Evolutionary conservation across 1,140 invertebrate genomes (phyloP).

Genomic region (Macrobrachium nipponense): DNA sequence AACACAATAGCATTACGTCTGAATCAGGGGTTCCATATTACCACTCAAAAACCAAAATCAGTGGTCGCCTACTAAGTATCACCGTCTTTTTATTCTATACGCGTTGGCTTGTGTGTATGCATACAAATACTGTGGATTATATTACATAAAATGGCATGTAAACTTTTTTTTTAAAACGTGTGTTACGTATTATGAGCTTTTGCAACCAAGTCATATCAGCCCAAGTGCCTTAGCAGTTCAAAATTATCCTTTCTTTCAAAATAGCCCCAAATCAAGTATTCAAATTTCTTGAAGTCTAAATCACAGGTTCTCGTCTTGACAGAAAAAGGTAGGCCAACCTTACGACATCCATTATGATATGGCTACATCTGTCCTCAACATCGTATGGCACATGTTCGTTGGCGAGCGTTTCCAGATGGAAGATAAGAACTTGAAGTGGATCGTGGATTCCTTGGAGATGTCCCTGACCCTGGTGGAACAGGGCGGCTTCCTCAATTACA

Average conservation of each 20-base stretch:
- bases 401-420: constrained; percentile 47
- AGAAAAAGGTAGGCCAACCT: constrained; percentile 54
- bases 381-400: constrained; percentile 64
- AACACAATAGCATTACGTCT: not conserved
- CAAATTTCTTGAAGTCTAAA: not conserved
- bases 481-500: constrained; percentile 60
- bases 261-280: too few relatives aligned
- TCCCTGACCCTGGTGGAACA: constrained; percentile 59
- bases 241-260: not conserved
- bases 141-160: too few relatives aligned
- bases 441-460: constrained; percentile 55
- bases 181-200: too few relatives aligned
- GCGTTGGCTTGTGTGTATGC: too few relatives aligned
- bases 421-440: constrained; percentile 55
- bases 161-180: too few relatives aligned
- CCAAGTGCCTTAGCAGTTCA: not conserved
- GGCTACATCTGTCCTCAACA: constrained; percentile 63
- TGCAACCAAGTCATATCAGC: too few relatives aligned
- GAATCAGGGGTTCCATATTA: not conserved
- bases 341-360: constrained; percentile 57
- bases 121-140: too few relatives aligned
- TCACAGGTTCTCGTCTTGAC: not conserved
- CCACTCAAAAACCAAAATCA: not conserved
- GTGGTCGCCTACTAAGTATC: too few relatives aligned
- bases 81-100: too few relatives aligned